Percentiles rank a stretch among this genome's conserved stretches.
These are phyloP conservation scores for Leucoraja erinaceus DNA, from an alignment of 2,113 vertebrate genomes.

Conservation along the genomic window DNA sequence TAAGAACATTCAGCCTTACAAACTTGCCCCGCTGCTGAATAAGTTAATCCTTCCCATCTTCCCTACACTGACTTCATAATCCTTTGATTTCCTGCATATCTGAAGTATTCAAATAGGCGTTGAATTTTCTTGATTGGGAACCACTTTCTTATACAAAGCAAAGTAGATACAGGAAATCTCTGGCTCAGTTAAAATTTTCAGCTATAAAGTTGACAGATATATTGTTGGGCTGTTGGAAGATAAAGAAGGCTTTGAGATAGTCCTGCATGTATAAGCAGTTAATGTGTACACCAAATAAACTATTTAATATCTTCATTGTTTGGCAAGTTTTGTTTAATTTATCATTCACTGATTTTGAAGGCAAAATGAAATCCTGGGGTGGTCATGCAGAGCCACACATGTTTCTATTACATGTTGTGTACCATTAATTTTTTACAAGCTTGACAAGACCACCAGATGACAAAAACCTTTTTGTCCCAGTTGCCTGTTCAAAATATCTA, in stretches of 20 bases:
- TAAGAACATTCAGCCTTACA: too few species aligned
- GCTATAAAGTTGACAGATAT: not conserved
- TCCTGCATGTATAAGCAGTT: not conserved
- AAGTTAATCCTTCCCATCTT: too few species aligned
- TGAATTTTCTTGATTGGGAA: not conserved
- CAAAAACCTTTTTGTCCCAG: conserved; percentile 16
- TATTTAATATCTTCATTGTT: not conserved
- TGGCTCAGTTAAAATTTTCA: not conserved
- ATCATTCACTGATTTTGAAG: not conserved
- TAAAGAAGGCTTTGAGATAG: not conserved
- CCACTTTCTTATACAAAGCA: not conserved
- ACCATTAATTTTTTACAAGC: conserved; percentile 29
- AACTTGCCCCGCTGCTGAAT: too few species aligned
- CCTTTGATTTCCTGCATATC: too few species aligned
- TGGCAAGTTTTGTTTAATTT: conserved; percentile 1
- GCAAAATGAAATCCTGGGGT: conserved; percentile 14
- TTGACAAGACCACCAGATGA: conserved; percentile 33
- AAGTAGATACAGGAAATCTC: not conserved
- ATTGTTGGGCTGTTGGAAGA: not conserved
- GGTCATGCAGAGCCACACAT: conserved; percentile 1
- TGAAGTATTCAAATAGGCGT: too few species aligned
- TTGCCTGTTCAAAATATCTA: conserved; percentile 34
- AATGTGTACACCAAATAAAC: not conserved
- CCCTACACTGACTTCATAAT: too few species aligned
- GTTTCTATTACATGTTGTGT: conserved; percentile 4